phyloP scores from a whole-genome alignment of 2,888 invertebrate species.

The Scaptomyza caliginosa region DNA sequence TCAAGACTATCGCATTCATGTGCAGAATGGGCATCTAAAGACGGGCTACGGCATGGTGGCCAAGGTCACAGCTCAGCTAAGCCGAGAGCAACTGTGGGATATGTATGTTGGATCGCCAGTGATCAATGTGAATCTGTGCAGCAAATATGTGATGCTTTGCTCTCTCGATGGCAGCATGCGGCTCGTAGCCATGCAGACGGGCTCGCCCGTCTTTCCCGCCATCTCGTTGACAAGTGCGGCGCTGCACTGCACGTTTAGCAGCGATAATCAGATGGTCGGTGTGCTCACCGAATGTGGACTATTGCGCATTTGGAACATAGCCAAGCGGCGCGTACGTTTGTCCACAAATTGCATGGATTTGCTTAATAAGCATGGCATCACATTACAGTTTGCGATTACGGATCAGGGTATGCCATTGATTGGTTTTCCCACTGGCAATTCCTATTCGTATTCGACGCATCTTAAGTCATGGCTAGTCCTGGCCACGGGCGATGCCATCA shows the following conservation, averaged over 20 bases:
- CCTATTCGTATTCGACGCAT: slow-evolving; percentile 92
- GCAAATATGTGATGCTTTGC: slow-evolving; percentile 82
- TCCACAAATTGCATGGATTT: slow-evolving; percentile 82
- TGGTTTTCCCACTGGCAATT: slow-evolving; percentile 92
- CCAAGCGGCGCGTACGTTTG: slow-evolving; percentile 64
- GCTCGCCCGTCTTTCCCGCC: slow-evolving; percentile 81
- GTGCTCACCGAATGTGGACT: slow-evolving; percentile 83
- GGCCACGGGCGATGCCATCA: slow-evolving; percentile 86
- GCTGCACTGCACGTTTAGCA: slow-evolving; percentile 83
- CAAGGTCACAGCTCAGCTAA: slow-evolving; percentile 85
- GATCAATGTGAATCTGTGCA: slow-evolving; percentile 82
- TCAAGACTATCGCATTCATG: slow-evolving; percentile 85
- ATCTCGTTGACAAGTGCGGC: slow-evolving; percentile 80
- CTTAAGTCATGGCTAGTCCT: slow-evolving; percentile 88
- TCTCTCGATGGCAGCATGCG: slow-evolving; percentile 83
- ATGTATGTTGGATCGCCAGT: slow-evolving; percentile 86
- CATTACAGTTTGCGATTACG: slow-evolving; percentile 86
- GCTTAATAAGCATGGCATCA: slow-evolving; percentile 84
- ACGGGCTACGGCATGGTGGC: slow-evolving; percentile 87
- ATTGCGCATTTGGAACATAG: slow-evolving; percentile 83
- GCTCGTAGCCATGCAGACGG: slow-evolving; percentile 78
- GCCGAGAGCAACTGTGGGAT: slow-evolving; percentile 87
- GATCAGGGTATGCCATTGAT: slow-evolving; percentile 92
- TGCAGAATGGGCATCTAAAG: slow-evolving; percentile 84
- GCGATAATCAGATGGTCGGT: slow-evolving; percentile 82